Evolutionary conservation across 2,888 invertebrate genomes (phyloP), one percentile per base, ranked within the genome.

Genomic region (Limnephilus auricula): DNA sequence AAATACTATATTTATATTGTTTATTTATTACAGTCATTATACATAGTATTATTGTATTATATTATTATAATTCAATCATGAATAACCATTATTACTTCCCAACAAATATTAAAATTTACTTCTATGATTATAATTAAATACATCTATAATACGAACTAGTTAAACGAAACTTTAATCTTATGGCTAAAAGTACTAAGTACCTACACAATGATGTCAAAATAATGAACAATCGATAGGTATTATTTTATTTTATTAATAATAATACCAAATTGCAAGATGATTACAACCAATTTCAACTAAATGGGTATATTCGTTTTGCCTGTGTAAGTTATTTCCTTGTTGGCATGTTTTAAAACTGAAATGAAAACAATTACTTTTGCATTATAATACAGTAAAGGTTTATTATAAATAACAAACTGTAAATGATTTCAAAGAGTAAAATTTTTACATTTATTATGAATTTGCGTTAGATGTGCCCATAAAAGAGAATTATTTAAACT

Each of bases 401-500:
- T 1, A 65, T 65, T n/a, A 65, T 65, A 65, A 65, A 65, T 65
- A 65, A 25, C 6, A 65, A 25, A 25, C 13, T 80, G 12, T 31
- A 80, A 80, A 80, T 80, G 5, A 32, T 32, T 80, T 30, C 30
- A 10, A 79, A 79, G 30, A 79, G 25, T 31, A 30, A 79, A 31
- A 79, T 31, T 30, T 9, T 31, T 31, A 79, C 13, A 79, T 79
- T 6, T 79, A 31, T 79, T 79, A 25, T 4, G 18, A 80, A 80
- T 80, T 30, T 80, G 10, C 32, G 30, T 15, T 32, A 31, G 15
- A 32, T 65, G 37, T 88, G 88, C 34, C 88, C 78, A 79, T 84
- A 79, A 79, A 84, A 15, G 45, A 88, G 45, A 65, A 18, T 30
- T 31, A 90, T 91, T 91, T 85, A 84, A 91, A 91, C 89, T 91